Evolutionary conservation across 2,888 invertebrate genomes (phyloP).

Genomic region (Podabrus alpinus): DNA sequence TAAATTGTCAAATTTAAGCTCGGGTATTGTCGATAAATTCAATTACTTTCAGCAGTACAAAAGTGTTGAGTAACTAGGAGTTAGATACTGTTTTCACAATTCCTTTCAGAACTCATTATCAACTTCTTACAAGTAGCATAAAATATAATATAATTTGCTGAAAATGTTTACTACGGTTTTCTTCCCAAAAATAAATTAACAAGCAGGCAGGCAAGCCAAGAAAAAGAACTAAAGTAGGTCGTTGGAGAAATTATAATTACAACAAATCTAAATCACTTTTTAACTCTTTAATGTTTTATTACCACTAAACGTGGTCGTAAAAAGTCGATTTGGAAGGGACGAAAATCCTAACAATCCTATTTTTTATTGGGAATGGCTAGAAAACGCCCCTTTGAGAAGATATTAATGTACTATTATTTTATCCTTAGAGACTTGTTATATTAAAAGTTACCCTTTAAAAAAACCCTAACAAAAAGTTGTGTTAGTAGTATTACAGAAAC

Average conservation of each 20-base stretch:
- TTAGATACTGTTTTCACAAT: slow-evolving; percentile 8
- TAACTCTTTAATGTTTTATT: slow-evolving; percentile 24
- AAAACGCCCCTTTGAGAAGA: not conserved
- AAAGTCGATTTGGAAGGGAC: slow-evolving; percentile 14
- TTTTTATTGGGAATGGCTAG: slow-evolving; percentile 11
- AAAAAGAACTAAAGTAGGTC: not conserved
- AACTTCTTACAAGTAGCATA: not conserved
- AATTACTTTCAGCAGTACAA: slow-evolving; percentile 11
- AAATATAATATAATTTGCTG: not conserved
- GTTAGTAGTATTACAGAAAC: not conserved
- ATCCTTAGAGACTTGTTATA: not conserved
- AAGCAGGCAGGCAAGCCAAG: not conserved
- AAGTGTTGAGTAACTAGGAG: slow-evolving; percentile 8
- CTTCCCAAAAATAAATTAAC: not conserved
- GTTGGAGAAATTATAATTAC: slow-evolving; percentile 3
- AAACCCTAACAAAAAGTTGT: not conserved
- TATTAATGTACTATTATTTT: not conserved
- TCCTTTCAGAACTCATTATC: slow-evolving; percentile 4
- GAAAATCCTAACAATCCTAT: slow-evolving; percentile 18
- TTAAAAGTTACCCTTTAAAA: not conserved
- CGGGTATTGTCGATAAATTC: slow-evolving; percentile 10
- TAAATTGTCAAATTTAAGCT: slow-evolving; percentile 8
- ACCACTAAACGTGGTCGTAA: slow-evolving; percentile 14
- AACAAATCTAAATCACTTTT: slow-evolving; percentile 10
- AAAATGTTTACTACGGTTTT: not conserved